Evolutionary conservation across 1,140 invertebrate species (phyloP), one percentile per base, ranked within the genome.

Genomic region (Drosophila seguyi): DNA sequence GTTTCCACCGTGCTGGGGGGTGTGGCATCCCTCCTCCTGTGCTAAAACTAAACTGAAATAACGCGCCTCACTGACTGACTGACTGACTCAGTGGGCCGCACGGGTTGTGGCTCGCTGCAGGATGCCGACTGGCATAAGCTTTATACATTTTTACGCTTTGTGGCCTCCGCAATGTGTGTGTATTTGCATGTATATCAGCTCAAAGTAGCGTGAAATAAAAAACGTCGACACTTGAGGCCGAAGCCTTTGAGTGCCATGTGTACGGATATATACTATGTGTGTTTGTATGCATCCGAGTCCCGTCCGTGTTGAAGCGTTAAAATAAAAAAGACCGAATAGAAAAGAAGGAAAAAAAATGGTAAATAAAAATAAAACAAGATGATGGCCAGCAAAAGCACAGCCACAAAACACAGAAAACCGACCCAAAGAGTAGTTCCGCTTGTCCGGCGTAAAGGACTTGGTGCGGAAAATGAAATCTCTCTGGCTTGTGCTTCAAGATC

Each of bases 91-190:
- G 52, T 72, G 65, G 58, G 50, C 38, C 62, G 57, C 53, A 72
- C 41, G 45, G 52, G 44, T 41, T 39, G 50, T 38, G 31, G 31
- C 31, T 36, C 50, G 52, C 52, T 53, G 20, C 52, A 11, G 52
- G 52, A 53, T 53, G 52, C 48, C 42, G 62, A 67, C 41, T 73
- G 58, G 57, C 65, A 73, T 69, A 83, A 79, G 83, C 84, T 80
- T 83, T 79, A 87, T 86, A 71, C 67, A 88, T 87, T 83, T 86
- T 87, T 83, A 83, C 84, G 72, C 63, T 88, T 77, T 88, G 84
- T 88, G 84, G 84, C 68, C 56, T 60, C 66, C 53, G 62, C 66
- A 58, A 60, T 65, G 44, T 56, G 47, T 44, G 36, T 63, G 22
- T 72, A 74, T 79, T 86, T 79, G 84, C 82, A 87, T 87, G 63